phyloP scores from a whole-genome alignment of 2,797 vertebrate species.

The Nothura maculosa region DNA sequence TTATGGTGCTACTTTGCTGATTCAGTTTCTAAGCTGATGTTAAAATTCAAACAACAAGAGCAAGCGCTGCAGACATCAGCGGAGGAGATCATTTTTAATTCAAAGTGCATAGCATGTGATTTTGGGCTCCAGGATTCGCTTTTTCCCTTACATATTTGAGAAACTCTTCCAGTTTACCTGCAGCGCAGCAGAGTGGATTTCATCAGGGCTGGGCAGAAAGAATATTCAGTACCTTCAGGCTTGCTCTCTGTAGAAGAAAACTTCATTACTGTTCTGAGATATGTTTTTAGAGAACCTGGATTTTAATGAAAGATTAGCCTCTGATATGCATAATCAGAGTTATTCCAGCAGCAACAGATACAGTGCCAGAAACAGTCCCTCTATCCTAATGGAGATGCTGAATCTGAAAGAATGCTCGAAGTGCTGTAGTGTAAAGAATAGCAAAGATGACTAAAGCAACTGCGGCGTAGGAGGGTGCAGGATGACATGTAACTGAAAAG shows the following conservation, averaged over 20 bases:
- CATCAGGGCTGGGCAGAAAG: neutral
- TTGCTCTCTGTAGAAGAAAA: neutral
- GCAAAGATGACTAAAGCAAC: neutral
- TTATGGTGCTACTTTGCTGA: constrained; percentile 14
- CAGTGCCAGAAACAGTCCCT: neutral
- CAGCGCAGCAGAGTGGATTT: neutral
- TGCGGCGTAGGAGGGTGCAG: neutral
- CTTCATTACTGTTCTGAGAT: neutral
- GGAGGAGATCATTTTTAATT: constrained; percentile 47
- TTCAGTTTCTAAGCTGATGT: constrained; percentile 42
- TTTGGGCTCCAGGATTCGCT: neutral
- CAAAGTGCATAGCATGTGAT: neutral
- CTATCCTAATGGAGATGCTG: neutral
- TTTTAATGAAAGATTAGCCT: constrained; percentile 42
- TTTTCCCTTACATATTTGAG: neutral
- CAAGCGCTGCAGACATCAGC: neutral
- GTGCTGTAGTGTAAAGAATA: neutral
- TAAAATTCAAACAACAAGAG: constrained; percentile 43
- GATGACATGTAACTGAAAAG: neutral
- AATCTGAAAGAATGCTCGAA: neutral
- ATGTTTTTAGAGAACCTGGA: neutral
- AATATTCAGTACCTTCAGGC: constrained; percentile 19
- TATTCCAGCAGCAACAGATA: neutral
- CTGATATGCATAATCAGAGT: neutral
- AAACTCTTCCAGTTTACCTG: neutral